A percentile compares a stretch with the other conserved stretches of the same genome.
These are phyloP conservation scores for Etheostoma nigrum DNA, from an alignment of 2,797 vertebrate species.

Conservation along the genomic window DNA sequence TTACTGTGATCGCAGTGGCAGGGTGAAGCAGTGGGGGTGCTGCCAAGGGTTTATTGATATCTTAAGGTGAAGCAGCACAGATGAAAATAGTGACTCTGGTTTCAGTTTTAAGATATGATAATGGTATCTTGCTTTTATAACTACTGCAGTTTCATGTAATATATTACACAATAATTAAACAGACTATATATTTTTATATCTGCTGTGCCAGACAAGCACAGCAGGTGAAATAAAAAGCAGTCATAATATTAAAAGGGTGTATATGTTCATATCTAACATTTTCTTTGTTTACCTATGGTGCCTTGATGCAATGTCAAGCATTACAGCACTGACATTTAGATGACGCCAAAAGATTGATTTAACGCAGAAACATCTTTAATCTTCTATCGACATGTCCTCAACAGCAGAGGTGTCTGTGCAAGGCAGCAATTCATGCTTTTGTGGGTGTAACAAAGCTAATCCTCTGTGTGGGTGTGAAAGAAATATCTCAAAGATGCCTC, in stretches of 20 bases:
- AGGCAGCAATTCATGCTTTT: conserved; percentile 42
- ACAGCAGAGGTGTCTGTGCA: conserved; percentile 27
- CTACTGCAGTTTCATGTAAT: conserved; percentile 39
- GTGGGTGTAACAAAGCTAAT: conserved; percentile 65
- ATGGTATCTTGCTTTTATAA: conserved; percentile 42
- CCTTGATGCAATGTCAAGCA: conserved; percentile 40
- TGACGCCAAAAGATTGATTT: conserved; percentile 39
- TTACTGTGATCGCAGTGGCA: conserved; percentile 50
- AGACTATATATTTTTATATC: background rate
- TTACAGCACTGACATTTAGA: conserved; percentile 22
- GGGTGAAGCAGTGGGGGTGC: conserved; percentile 62
- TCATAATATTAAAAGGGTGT: background rate
- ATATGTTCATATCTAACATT: background rate
- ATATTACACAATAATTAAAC: conserved; percentile 43
- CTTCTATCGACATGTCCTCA: conserved; percentile 37
- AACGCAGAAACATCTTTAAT: conserved; percentile 47
- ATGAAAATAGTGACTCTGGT: conserved; percentile 60
- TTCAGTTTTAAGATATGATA: conserved; percentile 45
- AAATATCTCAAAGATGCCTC: conserved; percentile 63
- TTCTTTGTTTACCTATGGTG: background rate
- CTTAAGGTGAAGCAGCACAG: conserved; percentile 67
- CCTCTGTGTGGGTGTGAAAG: conserved; percentile 44
- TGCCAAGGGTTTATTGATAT: conserved; percentile 77
- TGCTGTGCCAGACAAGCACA: conserved; percentile 19
- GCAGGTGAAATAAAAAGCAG: conserved; percentile 16